Conservation (phyloP, 2,888 invertebrate genomes). For the Dryomyza anilis region DNA sequence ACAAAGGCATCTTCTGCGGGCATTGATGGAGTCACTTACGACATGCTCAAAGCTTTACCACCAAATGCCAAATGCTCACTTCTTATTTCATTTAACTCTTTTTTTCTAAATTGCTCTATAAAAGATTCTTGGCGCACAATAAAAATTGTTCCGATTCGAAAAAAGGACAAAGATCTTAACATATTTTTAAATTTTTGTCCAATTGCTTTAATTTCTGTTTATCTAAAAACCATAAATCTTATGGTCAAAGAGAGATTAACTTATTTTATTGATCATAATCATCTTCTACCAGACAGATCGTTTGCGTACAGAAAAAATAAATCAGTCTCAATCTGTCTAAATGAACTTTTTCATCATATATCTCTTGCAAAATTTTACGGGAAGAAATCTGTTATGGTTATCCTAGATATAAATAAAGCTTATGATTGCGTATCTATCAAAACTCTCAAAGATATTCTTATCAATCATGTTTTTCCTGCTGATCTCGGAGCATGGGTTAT, state of each 20-base stretch:
- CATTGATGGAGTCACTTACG: constrained; percentile 4
- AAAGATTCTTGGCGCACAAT: constrained; percentile 9
- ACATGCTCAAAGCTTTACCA: background rate
- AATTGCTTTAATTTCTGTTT: constrained; percentile 19
- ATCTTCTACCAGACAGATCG: background rate
- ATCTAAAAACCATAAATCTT: constrained; percentile 17
- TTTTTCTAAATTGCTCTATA: background rate
- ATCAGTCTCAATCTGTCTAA: too few relatives aligned
- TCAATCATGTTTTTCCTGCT: too few relatives aligned
- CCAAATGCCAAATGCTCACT: background rate
- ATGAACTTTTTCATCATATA: too few relatives aligned
- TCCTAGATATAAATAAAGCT: too few relatives aligned
- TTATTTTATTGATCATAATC: background rate
- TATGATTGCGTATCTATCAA: too few relatives aligned
- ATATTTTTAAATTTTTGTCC: constrained; percentile 15
- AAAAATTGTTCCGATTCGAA: too few relatives aligned
- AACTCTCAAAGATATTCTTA: too few relatives aligned
- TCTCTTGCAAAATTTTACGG: too few relatives aligned
- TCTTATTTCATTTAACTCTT: background rate
- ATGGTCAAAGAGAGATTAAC: constrained; percentile 4
- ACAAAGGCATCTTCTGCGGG: background rate
- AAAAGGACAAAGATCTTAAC: background rate
- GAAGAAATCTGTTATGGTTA: too few relatives aligned
- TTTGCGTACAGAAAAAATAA: background rate
- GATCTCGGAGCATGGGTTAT: too few relatives aligned